Base-by-base conservation (phyloP, 1,140 invertebrate genomes). In the Bilobella aurantiaca region DNA sequence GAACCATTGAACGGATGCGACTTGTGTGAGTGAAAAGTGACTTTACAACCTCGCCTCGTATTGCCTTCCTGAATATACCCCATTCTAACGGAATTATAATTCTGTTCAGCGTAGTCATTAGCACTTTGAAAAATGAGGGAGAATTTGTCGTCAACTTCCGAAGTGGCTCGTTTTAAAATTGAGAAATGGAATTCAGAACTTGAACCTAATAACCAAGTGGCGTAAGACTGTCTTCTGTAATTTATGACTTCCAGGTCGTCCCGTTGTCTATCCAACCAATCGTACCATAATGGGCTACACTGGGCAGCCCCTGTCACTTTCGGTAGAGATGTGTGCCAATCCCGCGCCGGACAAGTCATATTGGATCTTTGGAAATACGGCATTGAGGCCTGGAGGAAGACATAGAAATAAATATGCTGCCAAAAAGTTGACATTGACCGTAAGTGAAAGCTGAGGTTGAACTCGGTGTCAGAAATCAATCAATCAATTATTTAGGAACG, bases 301-400 rank as follows among this genome's bases (percentile, higher is more conserved):
- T 58, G 83, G 83, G 1, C 77, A 81, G 46, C 71, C 78, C 0
- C 72, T 83, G 47, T 76, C 78, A 58, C 73, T 85, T 1, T 75
- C 79, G 30, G 80, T 82, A 1, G 81, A 83, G 67, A 82, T 83
- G 69, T 85, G 84, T 73, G 81, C 82, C 23, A 81, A 81, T 63
- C 83, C 83, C 0, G 75, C 75, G 46, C 81, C 82, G 63, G 79
- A 77, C 1, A 78, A 79, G 66, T 78, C 82, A 3, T 74, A 81
- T 32, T 85, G 83, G 83, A 76, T 84, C 60, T 80, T 82, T 49
- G 76, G 81, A 31, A 78, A 79, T 53, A 74, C 75, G 49, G 79
- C 82, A 42, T 79, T 84, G 62, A 73, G 77, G 34, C 82, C 83
- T 14, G 82, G 82, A 32, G 56, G 61, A 14, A 64, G 76, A 79